Evolutionary conservation across 2,797 vertebrate species (phyloP).

Genomic region (Clamator glandarius): DNA sequence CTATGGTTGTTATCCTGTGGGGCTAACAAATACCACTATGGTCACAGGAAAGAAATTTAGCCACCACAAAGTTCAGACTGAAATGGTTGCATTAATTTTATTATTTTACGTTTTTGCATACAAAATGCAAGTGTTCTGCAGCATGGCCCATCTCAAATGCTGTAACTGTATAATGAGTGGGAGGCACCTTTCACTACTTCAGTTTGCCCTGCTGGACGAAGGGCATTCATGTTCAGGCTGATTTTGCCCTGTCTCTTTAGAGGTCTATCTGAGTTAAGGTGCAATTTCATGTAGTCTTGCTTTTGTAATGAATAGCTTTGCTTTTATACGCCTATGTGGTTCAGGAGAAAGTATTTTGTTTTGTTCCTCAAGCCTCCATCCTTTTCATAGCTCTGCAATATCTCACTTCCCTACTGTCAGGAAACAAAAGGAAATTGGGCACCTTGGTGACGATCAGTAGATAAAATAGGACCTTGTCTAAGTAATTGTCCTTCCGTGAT

Average conservation of each 20-base stretch:
- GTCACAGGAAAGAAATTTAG: background rate
- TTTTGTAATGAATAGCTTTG: conserved; percentile 45
- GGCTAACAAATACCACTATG: background rate
- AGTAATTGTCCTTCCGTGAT: background rate
- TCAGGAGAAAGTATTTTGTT: conserved; percentile 41
- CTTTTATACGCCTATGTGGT: conserved; percentile 44
- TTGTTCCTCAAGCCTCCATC: conserved; percentile 8
- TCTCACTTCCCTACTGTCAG: conserved; percentile 15
- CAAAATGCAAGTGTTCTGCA: background rate
- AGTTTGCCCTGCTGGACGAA: conserved; percentile 21
- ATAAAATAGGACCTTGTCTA: conserved; percentile 22
- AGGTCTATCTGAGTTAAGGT: background rate
- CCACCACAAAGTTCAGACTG: background rate
- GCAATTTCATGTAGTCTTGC: background rate
- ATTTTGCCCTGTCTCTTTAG: conserved; percentile 11
- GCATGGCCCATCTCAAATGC: background rate
- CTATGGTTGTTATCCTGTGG: background rate
- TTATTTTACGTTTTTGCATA: background rate
- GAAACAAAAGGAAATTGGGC: conserved; percentile 18
- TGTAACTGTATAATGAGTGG: background rate
- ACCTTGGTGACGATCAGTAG: conserved; percentile 4
- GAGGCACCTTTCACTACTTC: background rate
- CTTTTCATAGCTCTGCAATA: conserved; percentile 29
- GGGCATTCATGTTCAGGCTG: background rate
- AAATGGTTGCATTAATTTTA: background rate